Conservation (phyloP, 2,797 vertebrate species). For the Sebastiscus albofasciatus region DNA sequence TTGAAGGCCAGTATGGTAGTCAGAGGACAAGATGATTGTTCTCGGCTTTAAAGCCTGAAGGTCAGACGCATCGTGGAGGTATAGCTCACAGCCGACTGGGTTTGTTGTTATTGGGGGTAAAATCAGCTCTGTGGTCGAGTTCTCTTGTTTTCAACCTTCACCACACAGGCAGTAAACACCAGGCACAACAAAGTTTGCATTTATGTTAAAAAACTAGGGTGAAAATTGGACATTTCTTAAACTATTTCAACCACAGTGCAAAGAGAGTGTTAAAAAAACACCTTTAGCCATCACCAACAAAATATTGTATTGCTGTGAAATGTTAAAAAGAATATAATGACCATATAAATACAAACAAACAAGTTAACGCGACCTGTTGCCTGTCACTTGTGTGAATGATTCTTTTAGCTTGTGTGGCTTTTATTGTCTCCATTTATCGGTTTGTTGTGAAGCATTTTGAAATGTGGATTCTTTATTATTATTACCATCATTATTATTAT, state of each 20-base stretch:
- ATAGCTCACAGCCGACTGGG: constrained; percentile 16
- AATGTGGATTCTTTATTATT: background rate
- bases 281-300: background rate
- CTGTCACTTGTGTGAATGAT: background rate
- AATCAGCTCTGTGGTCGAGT: constrained; percentile 18
- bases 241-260: background rate
- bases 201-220: background rate
- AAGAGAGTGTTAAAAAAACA: background rate
- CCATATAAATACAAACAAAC: background rate
- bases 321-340: background rate
- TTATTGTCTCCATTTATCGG: background rate
- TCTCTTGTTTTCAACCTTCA: background rate
- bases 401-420: background rate
- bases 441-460: background rate
- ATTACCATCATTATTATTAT: no score
- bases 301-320: background rate
- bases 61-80: constrained; percentile 39
- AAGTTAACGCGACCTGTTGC: constrained; percentile 40
- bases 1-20: constrained; percentile 11
- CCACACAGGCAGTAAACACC: background rate
- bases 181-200: background rate
- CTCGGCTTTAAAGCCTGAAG: constrained; percentile 22
- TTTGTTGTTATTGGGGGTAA: constrained; percentile 52
- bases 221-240: background rate
- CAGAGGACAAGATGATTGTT: constrained; percentile 15